Percentiles rank a stretch among this genome's conserved stretches.
phyloP scores from a whole-genome alignment of 2,797 vertebrate species.

The Corythornis leucogaster region DNA sequence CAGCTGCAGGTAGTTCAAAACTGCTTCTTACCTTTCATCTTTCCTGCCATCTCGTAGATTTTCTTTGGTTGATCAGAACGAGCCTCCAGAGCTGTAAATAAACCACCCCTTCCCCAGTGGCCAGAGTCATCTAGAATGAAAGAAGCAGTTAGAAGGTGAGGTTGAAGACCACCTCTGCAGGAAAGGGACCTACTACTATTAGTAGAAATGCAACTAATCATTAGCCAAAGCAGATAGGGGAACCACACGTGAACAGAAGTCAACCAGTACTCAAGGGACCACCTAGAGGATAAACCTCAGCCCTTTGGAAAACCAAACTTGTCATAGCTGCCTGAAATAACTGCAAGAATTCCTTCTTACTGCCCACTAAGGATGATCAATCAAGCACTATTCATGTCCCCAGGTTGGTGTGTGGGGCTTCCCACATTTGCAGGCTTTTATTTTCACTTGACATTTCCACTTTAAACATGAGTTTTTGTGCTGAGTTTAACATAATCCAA shows the following conservation, averaged over 20 bases:
- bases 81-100: constrained; percentile 90
- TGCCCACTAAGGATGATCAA: not conserved
- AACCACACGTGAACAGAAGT: not conserved
- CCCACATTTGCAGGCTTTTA: not conserved
- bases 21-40: constrained; percentile 88
- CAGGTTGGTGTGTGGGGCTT: not conserved
- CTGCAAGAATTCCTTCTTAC: not conserved
- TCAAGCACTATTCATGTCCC: not conserved
- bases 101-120: constrained; percentile 89
- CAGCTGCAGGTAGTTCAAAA: not conserved
- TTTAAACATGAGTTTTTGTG: not conserved
- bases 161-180: not conserved
- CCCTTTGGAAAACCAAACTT: not conserved
- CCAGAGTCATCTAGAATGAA: constrained; percentile 89
- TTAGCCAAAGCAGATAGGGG: not conserved
- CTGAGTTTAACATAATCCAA: not conserved
- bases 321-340: not conserved
- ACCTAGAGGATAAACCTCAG: not conserved
- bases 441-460: not conserved
- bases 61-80: constrained; percentile 88
- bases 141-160: not conserved
- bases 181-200: not conserved
- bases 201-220: not conserved
- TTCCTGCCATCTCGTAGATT: constrained; percentile 89
- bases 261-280: not conserved